Evolutionary conservation across 23 tunicate species (phyloP), one percentile per base, ranked within the genome.

Genomic region (Corella eumyota): DNA sequence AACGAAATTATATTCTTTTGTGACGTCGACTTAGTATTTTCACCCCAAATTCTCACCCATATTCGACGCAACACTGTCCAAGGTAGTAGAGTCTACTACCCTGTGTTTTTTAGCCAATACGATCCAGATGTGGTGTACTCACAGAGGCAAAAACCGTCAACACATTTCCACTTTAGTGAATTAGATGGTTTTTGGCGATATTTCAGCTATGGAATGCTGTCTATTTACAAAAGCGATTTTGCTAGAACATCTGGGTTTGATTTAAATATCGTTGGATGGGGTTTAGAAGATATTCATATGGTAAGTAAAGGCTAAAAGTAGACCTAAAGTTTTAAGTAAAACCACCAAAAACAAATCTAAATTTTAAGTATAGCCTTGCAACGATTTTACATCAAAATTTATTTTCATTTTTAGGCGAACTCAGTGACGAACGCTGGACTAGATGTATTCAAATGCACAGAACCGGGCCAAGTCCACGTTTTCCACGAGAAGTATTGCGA

Each of bases 31-130:
- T 50, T 88, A 27, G 81, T 88, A 21, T 88, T 88, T 34, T 45
- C 70, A 0, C 76, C 76, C 2, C 81, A 68, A 35, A 67, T 79
- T 4, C 67, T 88, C 34, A 19, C 6, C 34, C 81, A 79, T 45
- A 88, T 88, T 55, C 72, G 96, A 0, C 32, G 81, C 30, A 88
- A 77, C 68, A 88, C 88, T 11, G 56, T 88, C 1, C 79, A 57
- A 56, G 73, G 75, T 0, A 67, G 68, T 47, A 67, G 62, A 46
- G 96, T 73, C 31, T 88, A 78, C 45, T 88, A 88, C 53, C 96
- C 96, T 7, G 85, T 72, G 15, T 78, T 88, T 37, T 79, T 88
- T 68, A 88, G 96, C 50, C 96, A 88, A 46, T 88, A 88, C 61
- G 95, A 85, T 49, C 85, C 85, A 1, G 71, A 76, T 45, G 74